A percentile compares a stretch with the other conserved stretches of the same genome.
These are phyloP conservation scores for Salvator merianae DNA, from an alignment of 2,113 vertebrate species.

Conservation along the genomic window DNA sequence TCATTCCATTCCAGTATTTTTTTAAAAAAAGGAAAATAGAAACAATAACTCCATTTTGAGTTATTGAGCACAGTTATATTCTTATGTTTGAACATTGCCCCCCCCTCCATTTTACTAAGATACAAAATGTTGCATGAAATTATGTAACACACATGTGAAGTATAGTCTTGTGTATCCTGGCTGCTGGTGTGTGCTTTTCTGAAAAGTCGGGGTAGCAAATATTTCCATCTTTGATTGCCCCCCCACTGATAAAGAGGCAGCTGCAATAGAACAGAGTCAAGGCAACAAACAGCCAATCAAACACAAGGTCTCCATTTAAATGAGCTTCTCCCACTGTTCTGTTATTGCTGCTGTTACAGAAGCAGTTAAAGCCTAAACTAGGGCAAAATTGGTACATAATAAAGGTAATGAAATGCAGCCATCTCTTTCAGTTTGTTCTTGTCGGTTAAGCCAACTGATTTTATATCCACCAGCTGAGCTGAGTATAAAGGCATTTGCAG, in stretches of 20 bases:
- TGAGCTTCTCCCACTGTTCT: slow-evolving; percentile 8
- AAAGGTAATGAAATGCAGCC: slow-evolving; percentile 37
- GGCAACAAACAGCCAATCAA: slow-evolving; percentile 7
- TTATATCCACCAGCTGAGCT: slow-evolving; percentile 27
- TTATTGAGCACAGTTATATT: too few relatives aligned
- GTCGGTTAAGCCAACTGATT: slow-evolving; percentile 33
- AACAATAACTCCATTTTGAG: too few relatives aligned
- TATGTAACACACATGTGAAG: neutral
- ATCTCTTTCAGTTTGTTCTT: slow-evolving; percentile 44
- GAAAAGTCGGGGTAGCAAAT: neutral
- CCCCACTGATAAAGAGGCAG: neutral
- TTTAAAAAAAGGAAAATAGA: neutral
- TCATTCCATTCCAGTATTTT: too few relatives aligned
- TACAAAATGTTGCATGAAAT: neutral
- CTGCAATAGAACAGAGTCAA: neutral
- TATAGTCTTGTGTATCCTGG: neutral
- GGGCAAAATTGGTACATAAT: slow-evolving; percentile 38
- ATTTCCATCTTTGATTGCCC: neutral
- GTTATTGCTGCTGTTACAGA: slow-evolving; percentile 13
- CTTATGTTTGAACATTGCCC: neutral
- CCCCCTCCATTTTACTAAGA: neutral
- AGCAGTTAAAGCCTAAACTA: slow-evolving; percentile 45
- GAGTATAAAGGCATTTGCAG: slow-evolving; percentile 32
- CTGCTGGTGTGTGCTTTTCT: neutral
- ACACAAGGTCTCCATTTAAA: slow-evolving; percentile 16